Evolutionary conservation across 2,888 invertebrate species (phyloP), one percentile per base, ranked within the genome.

Genomic region (Drosophila vallismaia): DNA sequence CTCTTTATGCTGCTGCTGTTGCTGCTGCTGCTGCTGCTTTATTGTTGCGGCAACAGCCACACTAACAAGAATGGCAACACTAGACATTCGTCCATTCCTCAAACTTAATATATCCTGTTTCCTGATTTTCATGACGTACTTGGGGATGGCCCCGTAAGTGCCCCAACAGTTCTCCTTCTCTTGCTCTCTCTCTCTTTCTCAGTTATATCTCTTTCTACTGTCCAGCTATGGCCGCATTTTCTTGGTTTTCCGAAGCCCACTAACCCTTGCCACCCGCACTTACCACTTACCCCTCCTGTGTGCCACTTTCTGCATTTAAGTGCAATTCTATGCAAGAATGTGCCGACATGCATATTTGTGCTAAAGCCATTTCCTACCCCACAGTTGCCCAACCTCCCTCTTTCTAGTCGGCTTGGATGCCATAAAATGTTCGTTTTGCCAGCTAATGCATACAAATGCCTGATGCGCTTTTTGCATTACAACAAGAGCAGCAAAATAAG

Each of bases 281-380:
- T 10, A n/a, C 31, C 24, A n/a, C 19, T 36, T 14, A 12, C 38
- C 24, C 26, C 36, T 49, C 52, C 71, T 26, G 74, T 73, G 64
- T 78, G 76, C 88, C 69, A 87, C 86, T 85, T 83, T 88, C 88
- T 88, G 88, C 83, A 86, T 82, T 83, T 83, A 83, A 83, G 88
- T 83, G 83, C 83, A 83, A 83, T 83, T 88, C 83, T 83, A 83
- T 83, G 83, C 83, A 83, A 82, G 83, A 86, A 88, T 88, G 70
- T 67, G 76, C 71, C 88, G 71, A 85, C 88, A 87, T 83, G 82
- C 83, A 85, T 83, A 87, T 83, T 83, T 83, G 88, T 85, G 82
- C 81, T 84, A 76, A 87, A 84, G 85, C 83, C 79, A 84, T 81
- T 70, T 63, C 70, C 70, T 45, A n/a, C 36, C 36, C 36, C 36